A percentile compares a stretch with the other conserved stretches of the same genome.
These are phyloP conservation scores for Mechanitis mazaeus DNA, from an alignment of 2,888 invertebrate species.

Conservation along the genomic window DNA sequence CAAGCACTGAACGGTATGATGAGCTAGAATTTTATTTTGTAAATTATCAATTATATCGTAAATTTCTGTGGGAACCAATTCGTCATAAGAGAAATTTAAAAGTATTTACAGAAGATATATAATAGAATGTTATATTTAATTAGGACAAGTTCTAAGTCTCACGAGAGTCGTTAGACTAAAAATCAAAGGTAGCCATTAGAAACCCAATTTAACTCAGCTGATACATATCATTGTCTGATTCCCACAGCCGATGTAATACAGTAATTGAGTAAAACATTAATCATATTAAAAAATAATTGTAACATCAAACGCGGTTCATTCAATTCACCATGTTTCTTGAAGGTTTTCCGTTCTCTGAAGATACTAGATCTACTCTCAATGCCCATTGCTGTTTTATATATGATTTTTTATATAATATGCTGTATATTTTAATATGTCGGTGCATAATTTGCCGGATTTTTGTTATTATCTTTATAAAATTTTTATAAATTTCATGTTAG, in stretches of 20 bases:
- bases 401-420: background rate
- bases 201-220: constrained; percentile 18
- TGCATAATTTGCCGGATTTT: no score
- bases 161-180: constrained; percentile 13
- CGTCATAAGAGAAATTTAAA: no score
- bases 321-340: constrained; percentile 22
- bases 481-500: no score
- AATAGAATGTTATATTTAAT: no score
- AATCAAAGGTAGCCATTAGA: constrained; percentile 23
- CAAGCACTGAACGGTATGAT: constrained; percentile 34
- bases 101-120: no score
- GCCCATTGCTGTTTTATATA: background rate
- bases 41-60: no score
- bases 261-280: constrained; percentile 35
- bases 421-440: no score
- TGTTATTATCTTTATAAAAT: no score
- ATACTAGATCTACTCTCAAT: constrained; percentile 1
- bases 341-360: constrained; percentile 34
- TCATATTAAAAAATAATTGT: constrained; percentile 33
- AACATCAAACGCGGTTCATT: constrained; percentile 29
- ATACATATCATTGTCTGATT: constrained; percentile 24
- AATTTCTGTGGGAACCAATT: no score
- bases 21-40: background rate
- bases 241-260: constrained; percentile 33
- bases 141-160: background rate